These are phyloP conservation scores for Liolophura sinensis DNA, from an alignment of 1,140 invertebrate genomes.

Conservation along the genomic window DNA sequence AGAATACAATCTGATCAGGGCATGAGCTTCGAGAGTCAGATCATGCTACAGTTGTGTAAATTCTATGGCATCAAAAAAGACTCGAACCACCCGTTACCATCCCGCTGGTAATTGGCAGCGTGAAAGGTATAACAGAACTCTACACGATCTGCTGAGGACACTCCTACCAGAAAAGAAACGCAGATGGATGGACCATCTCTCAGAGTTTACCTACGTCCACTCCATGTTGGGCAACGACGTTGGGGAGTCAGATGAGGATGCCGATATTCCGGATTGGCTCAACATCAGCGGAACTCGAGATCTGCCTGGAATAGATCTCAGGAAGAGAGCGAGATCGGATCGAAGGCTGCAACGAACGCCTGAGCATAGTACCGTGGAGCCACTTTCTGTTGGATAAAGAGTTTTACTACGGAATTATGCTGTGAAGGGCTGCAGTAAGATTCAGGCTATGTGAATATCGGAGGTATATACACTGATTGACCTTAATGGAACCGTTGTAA, in stretches of 20 bases:
- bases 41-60: slow-evolving; percentile 16
- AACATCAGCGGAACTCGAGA: neutral
- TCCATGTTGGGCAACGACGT: neutral
- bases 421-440: slow-evolving; percentile 10
- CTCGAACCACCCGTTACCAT: slow-evolving; percentile 25
- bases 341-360: neutral
- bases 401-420: slow-evolving; percentile 6
- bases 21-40: slow-evolving; percentile 8
- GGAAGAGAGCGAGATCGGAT: neutral
- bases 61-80: slow-evolving; percentile 21
- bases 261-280: slow-evolving; percentile 3
- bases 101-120: slow-evolving; percentile 24
- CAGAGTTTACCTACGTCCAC: slow-evolving; percentile 15
- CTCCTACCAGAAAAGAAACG: slow-evolving; percentile 15
- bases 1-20: slow-evolving; percentile 24
- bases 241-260: neutral
- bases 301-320: neutral
- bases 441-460: slow-evolving; percentile 12
- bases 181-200: slow-evolving; percentile 19
- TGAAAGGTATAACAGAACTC: slow-evolving; percentile 28
- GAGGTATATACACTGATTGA: too few species aligned
- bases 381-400: slow-evolving; percentile 1
- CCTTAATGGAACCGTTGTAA: too few species aligned
- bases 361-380: neutral
- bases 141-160: slow-evolving; percentile 24